Base-by-base conservation (phyloP, 2,113 vertebrate species). In the Synodontis membranacea region DNA sequence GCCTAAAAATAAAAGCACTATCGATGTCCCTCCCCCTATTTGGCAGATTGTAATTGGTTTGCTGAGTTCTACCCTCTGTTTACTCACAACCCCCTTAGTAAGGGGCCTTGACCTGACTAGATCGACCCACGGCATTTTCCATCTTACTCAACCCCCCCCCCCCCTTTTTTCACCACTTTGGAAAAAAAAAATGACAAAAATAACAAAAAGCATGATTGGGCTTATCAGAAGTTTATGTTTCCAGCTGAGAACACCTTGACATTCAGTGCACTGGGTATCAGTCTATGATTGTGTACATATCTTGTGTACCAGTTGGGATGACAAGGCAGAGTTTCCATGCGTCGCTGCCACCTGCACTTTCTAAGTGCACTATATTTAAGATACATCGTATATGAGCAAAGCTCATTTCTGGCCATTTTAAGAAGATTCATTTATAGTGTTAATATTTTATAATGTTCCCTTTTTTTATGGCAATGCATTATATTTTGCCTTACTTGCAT, bases 221-320 rank as follows among this genome's bases (percentile, higher is more conserved):
- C 89, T 91, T 94, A 94, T 94, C 91, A 37, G 86, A 90, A 92
- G 80, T 87, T 83, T 86, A 82, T 60, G 90, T 93, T 94, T 94
- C 93, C 94, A 25, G 80, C 64, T 56, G 39, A 86, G 90, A 92
- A 92, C 93, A 93, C 92, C 92, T 93, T 93, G 93, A 94, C 93
- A 91, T 92, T 93, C 72, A 88, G 21, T 74, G 85, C 87, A 11
- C 58, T 88, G 87, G 92, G 94, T 93, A 93, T 91, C 92, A 91
- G 92, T 84, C 84, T 2, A 64, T 82, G 87, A 85, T 85, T 90
- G 91, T 91, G 90, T 91, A 92, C 88, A 91, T 81, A 83, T 50
- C 52, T 52, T 62, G 19, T 79, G 76, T 85, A 34, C 54, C 56
- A 64, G 66, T 88, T 88, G 3, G 31, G 80, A 52, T 58, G 56